These are phyloP conservation scores for Phymanthus crucifer DNA, from an alignment of 92 coral and sea anemone species.

Conservation along the genomic window DNA sequence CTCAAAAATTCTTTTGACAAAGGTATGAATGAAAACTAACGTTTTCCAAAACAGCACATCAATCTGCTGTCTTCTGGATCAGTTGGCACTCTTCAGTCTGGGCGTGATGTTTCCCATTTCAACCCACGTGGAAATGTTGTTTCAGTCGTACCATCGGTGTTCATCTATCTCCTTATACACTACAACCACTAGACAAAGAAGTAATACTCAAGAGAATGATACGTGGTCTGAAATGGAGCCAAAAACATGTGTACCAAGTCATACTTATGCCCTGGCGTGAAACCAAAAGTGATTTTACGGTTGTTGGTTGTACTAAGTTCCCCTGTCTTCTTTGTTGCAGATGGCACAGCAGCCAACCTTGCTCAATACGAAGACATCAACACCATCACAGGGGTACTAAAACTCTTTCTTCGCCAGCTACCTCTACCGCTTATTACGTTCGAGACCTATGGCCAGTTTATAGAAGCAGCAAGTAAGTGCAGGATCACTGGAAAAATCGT, in stretches of 20 bases:
- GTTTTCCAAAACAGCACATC: too few species aligned
- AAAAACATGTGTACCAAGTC: too few species aligned
- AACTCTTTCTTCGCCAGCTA: slow-evolving; percentile 93
- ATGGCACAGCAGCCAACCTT: slow-evolving; percentile 72
- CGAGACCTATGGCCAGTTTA: slow-evolving; percentile 83
- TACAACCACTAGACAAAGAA: too few species aligned
- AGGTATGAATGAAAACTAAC: slow-evolving; percentile 37
- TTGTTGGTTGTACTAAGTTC: neutral
- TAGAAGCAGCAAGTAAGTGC: slow-evolving; percentile 94
- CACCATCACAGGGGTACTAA: slow-evolving; percentile 83
- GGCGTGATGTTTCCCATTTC: too few species aligned
- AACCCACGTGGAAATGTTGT: too few species aligned
- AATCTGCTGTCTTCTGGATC: too few species aligned
- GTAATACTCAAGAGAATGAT: too few species aligned
- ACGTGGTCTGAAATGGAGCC: too few species aligned
- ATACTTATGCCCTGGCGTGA: too few species aligned
- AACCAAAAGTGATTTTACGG: neutral
- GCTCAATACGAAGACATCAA: slow-evolving; percentile 80
- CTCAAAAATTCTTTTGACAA: slow-evolving; percentile 73
- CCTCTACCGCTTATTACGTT: slow-evolving; percentile 93
- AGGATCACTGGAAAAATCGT: neutral
- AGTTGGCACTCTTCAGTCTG: too few species aligned
- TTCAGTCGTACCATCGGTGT: too few species aligned
- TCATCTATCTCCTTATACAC: too few species aligned
- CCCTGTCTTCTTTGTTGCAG: slow-evolving; percentile 25